Base-by-base conservation (phyloP, 2,888 invertebrate species). In the Pyrrhia umbra region DNA sequence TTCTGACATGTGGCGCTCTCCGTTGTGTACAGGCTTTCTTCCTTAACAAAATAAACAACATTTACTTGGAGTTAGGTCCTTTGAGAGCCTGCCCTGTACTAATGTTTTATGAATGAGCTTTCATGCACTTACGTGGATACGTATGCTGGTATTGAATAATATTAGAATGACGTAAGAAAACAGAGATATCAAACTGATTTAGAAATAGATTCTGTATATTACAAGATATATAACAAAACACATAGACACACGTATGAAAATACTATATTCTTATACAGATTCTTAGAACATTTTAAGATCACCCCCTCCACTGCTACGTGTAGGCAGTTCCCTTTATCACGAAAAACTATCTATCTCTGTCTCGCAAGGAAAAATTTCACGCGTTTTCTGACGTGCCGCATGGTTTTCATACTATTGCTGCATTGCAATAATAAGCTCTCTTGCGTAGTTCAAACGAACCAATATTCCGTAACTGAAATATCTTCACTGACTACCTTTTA, bases 21-120 rank as follows among this genome's bases (percentile, higher is more conserved):
- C 87, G 90, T 90, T 90, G 92, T 94, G 88, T 89, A 89, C 92
- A 91, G 86, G 90, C 92, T 94, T 94, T 94, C 93, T 94, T 93
- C 85, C 84, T 82, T 91, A 94, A 94, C 93, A 92, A 94, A 95
- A 94, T 94, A 95, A 95, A 95, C 91, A 93, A 92, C 92, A 90
- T 92, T 92, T 92, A 91, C 93, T 92, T 89, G 89, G 88, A 94
- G 91, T 92, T 90, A 88, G 86, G 88, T 93, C 92, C 93, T 94
- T 93, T 94, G 92, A 93, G 92, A 92, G 86, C 77, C 85, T 88
- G 88, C 87, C 88, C 85, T 83, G 82, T 81, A 78, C 88, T 89
- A 85, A 93, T 94, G 93, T 92, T 90, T 94, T 94, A 94, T 94
- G 92, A 90, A 94, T 93, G 92, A 93, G 90, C 82, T 88, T 75